Evolutionary conservation across 2,888 invertebrate species (phyloP).

Genomic region (Dascillus cervinus): DNA sequence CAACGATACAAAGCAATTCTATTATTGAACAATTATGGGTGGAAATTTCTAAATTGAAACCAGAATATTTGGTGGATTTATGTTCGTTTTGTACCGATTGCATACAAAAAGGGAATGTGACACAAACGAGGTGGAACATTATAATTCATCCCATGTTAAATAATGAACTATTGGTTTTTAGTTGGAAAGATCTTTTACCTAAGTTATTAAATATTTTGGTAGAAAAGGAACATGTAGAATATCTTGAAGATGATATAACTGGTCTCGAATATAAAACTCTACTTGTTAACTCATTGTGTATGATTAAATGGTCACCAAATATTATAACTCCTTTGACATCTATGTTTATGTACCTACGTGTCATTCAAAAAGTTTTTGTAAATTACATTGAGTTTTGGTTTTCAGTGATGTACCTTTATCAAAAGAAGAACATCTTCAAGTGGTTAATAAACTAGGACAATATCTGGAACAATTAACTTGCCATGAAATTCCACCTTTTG

Average conservation of each 20-base stretch:
- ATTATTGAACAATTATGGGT: conserved; percentile 46
- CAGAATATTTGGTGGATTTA: conserved; percentile 47
- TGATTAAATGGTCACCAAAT: conserved; percentile 50
- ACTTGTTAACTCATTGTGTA: conserved; percentile 53
- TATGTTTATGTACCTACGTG: conserved; percentile 68
- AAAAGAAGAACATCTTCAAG: conserved; percentile 51
- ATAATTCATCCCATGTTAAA: background rate
- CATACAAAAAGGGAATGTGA: conserved; percentile 46
- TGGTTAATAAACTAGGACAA: conserved; percentile 55
- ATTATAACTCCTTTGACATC: conserved; percentile 56
- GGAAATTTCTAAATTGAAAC: conserved; percentile 46
- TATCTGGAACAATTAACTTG: conserved; percentile 51
- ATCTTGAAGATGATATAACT: conserved; percentile 51
- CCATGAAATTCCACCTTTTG: conserved; percentile 57
- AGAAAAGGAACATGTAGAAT: conserved; percentile 46
- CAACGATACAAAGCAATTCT: conserved; percentile 39
- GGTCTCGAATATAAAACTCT: conserved; percentile 54
- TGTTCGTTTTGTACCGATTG: conserved; percentile 49
- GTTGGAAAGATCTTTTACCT: conserved; percentile 64
- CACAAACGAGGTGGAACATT: conserved; percentile 40
- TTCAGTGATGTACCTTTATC: conserved; percentile 52
- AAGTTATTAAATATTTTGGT: conserved; percentile 50
- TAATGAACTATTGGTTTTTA: conserved; percentile 24
- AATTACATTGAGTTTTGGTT: too few species aligned
- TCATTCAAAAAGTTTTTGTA: too few species aligned